Percentiles rank a stretch among this genome's conserved stretches.
phyloP scores from a whole-genome alignment of 1,140 invertebrate genomes.

The Heliothis subflexa region DNA sequence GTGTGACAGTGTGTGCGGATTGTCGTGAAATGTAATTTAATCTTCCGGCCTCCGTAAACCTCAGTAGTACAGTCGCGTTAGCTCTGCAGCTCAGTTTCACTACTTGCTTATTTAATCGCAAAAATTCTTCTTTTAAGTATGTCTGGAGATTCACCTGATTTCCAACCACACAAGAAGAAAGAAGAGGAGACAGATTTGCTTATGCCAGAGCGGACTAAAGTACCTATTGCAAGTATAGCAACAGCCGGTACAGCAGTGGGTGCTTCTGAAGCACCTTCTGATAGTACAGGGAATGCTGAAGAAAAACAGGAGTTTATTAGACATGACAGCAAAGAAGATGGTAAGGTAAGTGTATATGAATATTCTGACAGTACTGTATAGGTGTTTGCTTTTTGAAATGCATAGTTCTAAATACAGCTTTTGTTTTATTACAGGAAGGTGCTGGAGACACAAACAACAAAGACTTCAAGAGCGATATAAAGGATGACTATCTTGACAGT shows the following conservation, averaged over 20 bases:
- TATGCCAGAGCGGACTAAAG: slow-evolving; percentile 61
- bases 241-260: slow-evolving; percentile 56
- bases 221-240: slow-evolving; percentile 54
- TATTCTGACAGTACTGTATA: no score
- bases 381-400: background rate
- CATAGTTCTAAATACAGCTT: background rate
- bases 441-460: slow-evolving; percentile 63
- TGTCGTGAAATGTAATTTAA: slow-evolving; percentile 57
- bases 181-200: slow-evolving; percentile 67
- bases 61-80: slow-evolving; percentile 6
- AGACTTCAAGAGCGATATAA: slow-evolving; percentile 45
- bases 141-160: slow-evolving; percentile 71
- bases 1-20: slow-evolving; percentile 32
- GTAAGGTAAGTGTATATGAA: slow-evolving; percentile 57
- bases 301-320: slow-evolving; percentile 66
- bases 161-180: slow-evolving; percentile 66
- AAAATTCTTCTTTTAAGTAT: slow-evolving; percentile 63
- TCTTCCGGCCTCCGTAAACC: slow-evolving; percentile 23
- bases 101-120: slow-evolving; percentile 21
- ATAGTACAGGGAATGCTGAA: slow-evolving; percentile 53
- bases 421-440: slow-evolving; percentile 61
- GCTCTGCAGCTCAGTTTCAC: slow-evolving; percentile 8
- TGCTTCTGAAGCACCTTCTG: slow-evolving; percentile 56
- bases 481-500: slow-evolving; percentile 61
- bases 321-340: slow-evolving; percentile 63